Conservation (phyloP, 2,888 invertebrate species). For the Phrixothrix hirtus region DNA sequence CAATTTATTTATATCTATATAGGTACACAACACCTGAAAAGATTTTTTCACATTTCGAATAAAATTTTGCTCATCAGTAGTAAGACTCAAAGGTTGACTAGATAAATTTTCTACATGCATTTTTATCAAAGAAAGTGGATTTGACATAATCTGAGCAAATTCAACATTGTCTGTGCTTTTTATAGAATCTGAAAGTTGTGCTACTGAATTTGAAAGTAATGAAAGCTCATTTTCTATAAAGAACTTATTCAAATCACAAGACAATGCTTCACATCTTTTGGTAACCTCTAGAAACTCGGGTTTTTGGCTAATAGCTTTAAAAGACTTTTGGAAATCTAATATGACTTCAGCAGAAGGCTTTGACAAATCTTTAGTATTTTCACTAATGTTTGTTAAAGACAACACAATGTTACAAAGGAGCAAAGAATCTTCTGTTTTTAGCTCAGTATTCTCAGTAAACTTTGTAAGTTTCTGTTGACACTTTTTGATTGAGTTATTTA, state of each 20-base stretch:
- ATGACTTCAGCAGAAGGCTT: not conserved
- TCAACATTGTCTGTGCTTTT: constrained; percentile 8
- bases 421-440: not conserved
- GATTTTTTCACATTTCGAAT: constrained; percentile 4
- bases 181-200: not conserved
- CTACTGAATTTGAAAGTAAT: not conserved
- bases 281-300: not conserved
- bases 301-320: constrained; percentile 12
- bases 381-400: not conserved
- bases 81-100: not conserved
- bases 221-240: not conserved
- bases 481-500: not conserved
- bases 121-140: constrained; percentile 1
- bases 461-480: not conserved
- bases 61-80: constrained; percentile 16
- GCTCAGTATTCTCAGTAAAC: no score
- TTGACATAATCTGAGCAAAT: constrained; percentile 9
- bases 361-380: not conserved
- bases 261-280: not conserved
- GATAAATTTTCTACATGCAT: constrained; percentile 1
- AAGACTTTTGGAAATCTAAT: not conserved
- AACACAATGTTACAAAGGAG: not conserved
- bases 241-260: not conserved
- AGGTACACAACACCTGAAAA: constrained; percentile 1
- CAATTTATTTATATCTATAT: constrained; percentile 2